Conservation (phyloP, 2,113 vertebrate species). For the Epinephelus moara region DNA sequence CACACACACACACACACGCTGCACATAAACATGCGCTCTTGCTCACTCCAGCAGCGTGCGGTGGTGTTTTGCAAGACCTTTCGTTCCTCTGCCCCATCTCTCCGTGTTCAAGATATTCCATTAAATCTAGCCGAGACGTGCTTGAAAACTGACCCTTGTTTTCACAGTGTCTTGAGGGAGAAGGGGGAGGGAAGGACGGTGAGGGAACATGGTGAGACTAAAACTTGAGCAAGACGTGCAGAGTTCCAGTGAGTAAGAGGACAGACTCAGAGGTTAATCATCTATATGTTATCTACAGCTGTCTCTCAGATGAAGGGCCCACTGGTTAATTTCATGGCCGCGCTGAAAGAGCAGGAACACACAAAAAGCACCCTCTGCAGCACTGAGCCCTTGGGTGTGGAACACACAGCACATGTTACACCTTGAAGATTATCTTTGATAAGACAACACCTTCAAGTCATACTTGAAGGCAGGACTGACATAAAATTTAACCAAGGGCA, state of each 20-base stretch:
- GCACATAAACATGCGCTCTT: slow-evolving; percentile 28
- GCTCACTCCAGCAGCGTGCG: slow-evolving; percentile 37
- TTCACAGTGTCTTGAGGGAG: slow-evolving; percentile 57
- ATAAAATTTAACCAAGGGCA: slow-evolving; percentile 7
- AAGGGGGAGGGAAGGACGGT: background rate
- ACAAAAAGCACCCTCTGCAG: slow-evolving; percentile 21
- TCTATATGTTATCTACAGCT: slow-evolving; percentile 55
- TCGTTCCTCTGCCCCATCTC: slow-evolving; percentile 43
- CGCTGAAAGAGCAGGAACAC: slow-evolving; percentile 25
- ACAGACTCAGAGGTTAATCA: slow-evolving; percentile 52
- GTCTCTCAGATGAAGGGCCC: slow-evolving; percentile 44
- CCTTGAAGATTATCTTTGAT: slow-evolving; percentile 61
- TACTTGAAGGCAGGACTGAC: slow-evolving; percentile 19
- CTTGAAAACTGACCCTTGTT: slow-evolving; percentile 68
- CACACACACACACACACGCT: background rate
- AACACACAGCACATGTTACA: slow-evolving; percentile 54
- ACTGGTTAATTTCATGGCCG: slow-evolving; percentile 49
- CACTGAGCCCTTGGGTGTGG: slow-evolving; percentile 57
- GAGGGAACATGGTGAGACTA: slow-evolving; percentile 32
- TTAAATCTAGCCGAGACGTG: slow-evolving; percentile 45
- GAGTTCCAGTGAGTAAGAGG: slow-evolving; percentile 29
- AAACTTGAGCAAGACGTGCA: slow-evolving; percentile 33
- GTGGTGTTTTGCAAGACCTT: slow-evolving; percentile 62
- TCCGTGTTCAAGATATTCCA: slow-evolving; percentile 53
- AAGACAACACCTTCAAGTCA: slow-evolving; percentile 18